A percentile compares a stretch with the other conserved stretches of the same genome.
phyloP scores from a whole-genome alignment of 1,140 invertebrate genomes.

The Holotrichia oblita region DNA sequence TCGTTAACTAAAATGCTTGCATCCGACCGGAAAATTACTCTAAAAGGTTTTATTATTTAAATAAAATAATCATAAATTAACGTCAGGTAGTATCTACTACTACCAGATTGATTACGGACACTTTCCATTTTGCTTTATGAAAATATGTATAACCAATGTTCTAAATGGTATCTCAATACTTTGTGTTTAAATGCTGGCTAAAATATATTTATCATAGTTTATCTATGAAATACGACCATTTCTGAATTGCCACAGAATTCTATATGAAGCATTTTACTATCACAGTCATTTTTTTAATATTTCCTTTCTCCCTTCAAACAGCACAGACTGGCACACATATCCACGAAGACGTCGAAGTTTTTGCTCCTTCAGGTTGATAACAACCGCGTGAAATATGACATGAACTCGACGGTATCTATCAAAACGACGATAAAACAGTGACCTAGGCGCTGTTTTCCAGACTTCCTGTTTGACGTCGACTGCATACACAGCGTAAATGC shows the following conservation, averaged over 20 bases:
- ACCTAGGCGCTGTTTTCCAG: neutral
- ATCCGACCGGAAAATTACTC: no score
- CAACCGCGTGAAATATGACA: slow-evolving; percentile 15
- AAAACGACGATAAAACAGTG: neutral
- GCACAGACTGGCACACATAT: neutral
- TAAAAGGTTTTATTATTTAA: no score
- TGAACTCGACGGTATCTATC: slow-evolving; percentile 1
- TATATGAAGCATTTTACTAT: neutral
- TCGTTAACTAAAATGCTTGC: no score
- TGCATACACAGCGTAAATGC: neutral
- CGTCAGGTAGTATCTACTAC: no score
- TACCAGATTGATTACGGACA: no score
- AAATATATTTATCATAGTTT: no score
- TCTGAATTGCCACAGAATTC: slow-evolving; percentile 13
- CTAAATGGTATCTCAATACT: no score
- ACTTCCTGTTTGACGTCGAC: neutral
- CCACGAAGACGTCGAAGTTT: neutral
- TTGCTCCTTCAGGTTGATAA: neutral
- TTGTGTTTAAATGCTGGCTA: neutral
- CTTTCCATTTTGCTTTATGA: no score
- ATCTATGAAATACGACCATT: neutral
- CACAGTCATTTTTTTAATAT: neutral
- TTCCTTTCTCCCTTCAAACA: neutral
- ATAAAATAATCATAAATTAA: no score
- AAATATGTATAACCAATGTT: no score